Evolutionary conservation across 2,797 vertebrate species (phyloP), one percentile per base, ranked within the genome.

Genomic region (Champsocephalus esox): DNA sequence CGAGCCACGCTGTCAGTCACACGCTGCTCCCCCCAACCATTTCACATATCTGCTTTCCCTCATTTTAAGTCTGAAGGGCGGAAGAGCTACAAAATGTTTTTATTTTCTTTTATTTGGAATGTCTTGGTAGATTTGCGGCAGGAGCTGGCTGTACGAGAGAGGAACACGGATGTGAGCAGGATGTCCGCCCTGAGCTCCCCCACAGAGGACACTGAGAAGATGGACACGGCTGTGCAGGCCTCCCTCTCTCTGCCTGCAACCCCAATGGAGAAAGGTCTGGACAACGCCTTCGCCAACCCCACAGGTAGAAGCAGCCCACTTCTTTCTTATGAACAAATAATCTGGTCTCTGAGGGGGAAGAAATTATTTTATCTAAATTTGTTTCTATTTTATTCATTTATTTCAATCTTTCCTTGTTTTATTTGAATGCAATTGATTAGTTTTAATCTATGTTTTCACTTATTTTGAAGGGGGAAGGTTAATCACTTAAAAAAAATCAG

Each of bases 171-270:
- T 34, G 94, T 95, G 4, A 95, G 89, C 21, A 92, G 98, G 38
- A 98, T 97, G 92, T 99, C 98, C 0, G 97, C 96, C 0, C 98
- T 98, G 0, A 97, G 96, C 75, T 99, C 98, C 14, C 98, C 98
- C 0, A 99, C 96, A 3, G 93, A 96, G 73, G 97, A 98, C 87
- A 94, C 92, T 60, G 95, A 96, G 71, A 98, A 97, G 94, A 97
- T 94, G 91, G 98, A 98, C 86, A 95, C 96, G 0, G 96, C 96
- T 3, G 96, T 97, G 41, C 97, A 98, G 81, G 96, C 97, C 0
- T 98, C 98, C 0, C 95, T 98, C 17, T 98, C 98, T 12, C 88
- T 98, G 57, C 97, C 98, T 6, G 96, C 97, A 2, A 98, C 98
- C 0, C 98, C 97, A 0, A 95, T 99, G 80, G 96, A 95, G 90